phyloP scores from a whole-genome alignment of 1,140 invertebrate species.

The Drosophila trapezifrons region DNA sequence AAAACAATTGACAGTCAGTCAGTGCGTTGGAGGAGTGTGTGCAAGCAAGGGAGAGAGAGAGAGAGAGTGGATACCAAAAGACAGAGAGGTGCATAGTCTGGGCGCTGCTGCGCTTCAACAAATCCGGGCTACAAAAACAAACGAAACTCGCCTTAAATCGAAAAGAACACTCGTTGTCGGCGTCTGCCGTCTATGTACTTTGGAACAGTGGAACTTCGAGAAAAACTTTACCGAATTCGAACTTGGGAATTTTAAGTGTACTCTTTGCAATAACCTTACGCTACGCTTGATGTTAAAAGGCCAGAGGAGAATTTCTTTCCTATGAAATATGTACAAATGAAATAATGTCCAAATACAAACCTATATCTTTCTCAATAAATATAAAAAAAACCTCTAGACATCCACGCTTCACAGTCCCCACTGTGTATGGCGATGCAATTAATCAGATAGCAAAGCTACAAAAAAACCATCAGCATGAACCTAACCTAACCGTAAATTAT shows the following conservation, averaged over 20 bases:
- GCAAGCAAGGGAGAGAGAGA: neutral
- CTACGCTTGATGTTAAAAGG: no score
- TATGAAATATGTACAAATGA: no score
- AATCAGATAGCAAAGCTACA: conserved; percentile 43
- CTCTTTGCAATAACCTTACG: no score
- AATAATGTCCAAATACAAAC: neutral
- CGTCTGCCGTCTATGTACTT: conserved; percentile 19
- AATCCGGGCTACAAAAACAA: conserved; percentile 41
- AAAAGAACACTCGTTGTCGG: conserved; percentile 21
- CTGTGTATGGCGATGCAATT: conserved; percentile 37
- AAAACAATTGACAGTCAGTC: conserved; percentile 51
- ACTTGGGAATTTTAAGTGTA: no score
- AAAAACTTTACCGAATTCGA: no score
- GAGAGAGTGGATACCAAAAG: neutral
- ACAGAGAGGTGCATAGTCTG: conserved; percentile 2
- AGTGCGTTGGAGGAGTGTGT: conserved; percentile 26
- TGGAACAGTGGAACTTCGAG: conserved; percentile 8
- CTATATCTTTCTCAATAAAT: neutral
- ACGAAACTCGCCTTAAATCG: conserved; percentile 43
- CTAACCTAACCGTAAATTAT: conserved; percentile 54
- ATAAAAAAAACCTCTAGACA: neutral
- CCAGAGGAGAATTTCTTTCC: no score
- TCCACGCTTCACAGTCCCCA: neutral
- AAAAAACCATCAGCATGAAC: conserved; percentile 25
- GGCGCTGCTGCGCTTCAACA: conserved; percentile 42